Evolutionary conservation across 2,888 invertebrate species (phyloP).

Genomic region (Cryptus armator): DNA sequence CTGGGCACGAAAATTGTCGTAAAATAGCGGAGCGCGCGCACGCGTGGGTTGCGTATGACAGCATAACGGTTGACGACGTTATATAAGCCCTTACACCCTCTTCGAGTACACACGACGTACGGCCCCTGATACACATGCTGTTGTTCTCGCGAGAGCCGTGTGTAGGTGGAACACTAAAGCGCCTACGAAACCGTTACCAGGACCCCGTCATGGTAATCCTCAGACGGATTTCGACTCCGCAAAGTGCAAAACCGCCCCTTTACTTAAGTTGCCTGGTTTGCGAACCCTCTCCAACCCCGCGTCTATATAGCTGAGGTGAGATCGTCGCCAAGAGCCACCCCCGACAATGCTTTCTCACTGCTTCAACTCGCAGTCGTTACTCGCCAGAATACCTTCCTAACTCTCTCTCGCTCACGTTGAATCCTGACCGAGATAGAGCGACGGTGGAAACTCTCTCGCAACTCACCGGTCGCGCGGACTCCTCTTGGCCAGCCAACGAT

Average conservation of each 20-base stretch:
- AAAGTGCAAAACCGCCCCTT: constrained; percentile 45
- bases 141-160: constrained; percentile 5
- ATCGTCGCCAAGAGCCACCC: constrained; percentile 3
- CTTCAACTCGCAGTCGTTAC: constrained; percentile 38
- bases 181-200: constrained; percentile 1
- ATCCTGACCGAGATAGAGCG: constrained; percentile 33
- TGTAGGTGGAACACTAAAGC: constrained; percentile 1
- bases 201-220: constrained; percentile 39
- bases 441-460: constrained; percentile 8
- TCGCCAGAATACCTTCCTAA: constrained; percentile 43
- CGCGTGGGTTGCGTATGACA: constrained; percentile 20
- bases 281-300: neutral
- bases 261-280: constrained; percentile 26
- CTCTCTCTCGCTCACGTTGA: constrained; percentile 4
- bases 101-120: neutral
- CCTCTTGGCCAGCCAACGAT: neutral
- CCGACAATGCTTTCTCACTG: constrained; percentile 30
- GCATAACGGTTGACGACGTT: constrained; percentile 2
- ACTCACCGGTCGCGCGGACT: constrained; percentile 17
- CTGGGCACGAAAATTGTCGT: constrained; percentile 35
- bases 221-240: constrained; percentile 33
- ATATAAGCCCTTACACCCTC: constrained; percentile 2
- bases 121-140: neutral
- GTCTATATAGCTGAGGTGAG: neutral
- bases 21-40: neutral